Base-by-base conservation (phyloP, 2,113 vertebrate genomes). In the Vireo altiloquus region DNA sequence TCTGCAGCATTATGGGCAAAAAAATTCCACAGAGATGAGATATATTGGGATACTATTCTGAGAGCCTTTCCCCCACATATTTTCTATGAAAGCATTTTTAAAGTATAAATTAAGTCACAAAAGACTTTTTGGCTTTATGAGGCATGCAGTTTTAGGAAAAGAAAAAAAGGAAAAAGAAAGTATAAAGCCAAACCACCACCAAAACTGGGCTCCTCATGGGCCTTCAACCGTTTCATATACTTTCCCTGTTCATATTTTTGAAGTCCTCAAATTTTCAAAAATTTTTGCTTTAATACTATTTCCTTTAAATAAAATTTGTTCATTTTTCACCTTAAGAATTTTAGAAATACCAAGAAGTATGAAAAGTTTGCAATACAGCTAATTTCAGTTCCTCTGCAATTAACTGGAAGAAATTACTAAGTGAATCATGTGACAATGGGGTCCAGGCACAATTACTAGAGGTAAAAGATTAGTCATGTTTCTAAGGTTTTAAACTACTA, bases 331-430 rank as follows among this genome's bases (percentile, higher is more conserved):
- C 28, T 44, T 37, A 66, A 39, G 17, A 61, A 49, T 7, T 64
- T 13, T 25, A 76, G 18, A 75, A 90, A 65, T 60, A 69, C 10
- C 33, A 89, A 72, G 7, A 87, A 86, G 74, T 28, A 44, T 1
- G 1, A 4, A n/a, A 81, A 77, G 2, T n/a, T 35, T 81, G 6
- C 15, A 39, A 40, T 19, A 56, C 0, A 0, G 8, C n/a, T 75
- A 4, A 70, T 76, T 89, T 82, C 19, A 76, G 18, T 63, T 56
- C 50, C 37, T 37, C 23, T 49, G 18, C 16, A 69, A 21, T 44
- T 39, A 69, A 39, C 17, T 49, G 13, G 11, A 61, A 69, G 12
- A 82, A 81, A 65, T 40, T 44, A 27, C 20, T 49, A 53, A 52
- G 7, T 31, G 5, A 82, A 79, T 35, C 7, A 18, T 17, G 33